Evolutionary conservation across 1,140 invertebrate genomes (phyloP).

Genomic region (Aphelenchoides fujianensis): DNA sequence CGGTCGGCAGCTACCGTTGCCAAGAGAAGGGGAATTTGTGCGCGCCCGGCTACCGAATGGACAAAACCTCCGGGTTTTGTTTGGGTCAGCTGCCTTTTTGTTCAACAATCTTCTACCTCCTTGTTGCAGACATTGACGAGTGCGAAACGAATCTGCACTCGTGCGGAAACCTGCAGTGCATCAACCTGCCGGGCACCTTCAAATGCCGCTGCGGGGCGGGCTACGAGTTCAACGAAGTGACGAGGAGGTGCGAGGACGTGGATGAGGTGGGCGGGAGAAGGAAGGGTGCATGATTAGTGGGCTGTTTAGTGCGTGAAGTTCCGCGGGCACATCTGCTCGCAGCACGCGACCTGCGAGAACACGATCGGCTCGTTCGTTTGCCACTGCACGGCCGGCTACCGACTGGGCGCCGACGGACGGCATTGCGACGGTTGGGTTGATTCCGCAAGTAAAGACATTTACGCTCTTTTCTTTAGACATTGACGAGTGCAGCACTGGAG

Average conservation of each 20-base stretch:
- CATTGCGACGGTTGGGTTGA: constrained; percentile 58
- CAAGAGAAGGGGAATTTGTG: constrained; percentile 60
- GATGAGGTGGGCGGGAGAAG: constrained; percentile 49
- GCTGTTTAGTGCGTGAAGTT: constrained; percentile 55
- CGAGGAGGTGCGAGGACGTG: constrained; percentile 54
- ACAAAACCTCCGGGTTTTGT: constrained; percentile 57
- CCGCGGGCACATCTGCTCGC: constrained; percentile 55
- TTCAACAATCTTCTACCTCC: constrained; percentile 17
- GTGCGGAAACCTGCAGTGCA: constrained; percentile 66
- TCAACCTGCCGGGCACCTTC: constrained; percentile 63
- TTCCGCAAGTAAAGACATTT: constrained; percentile 32
- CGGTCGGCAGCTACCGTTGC: constrained; percentile 70
- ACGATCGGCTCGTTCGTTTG: constrained; percentile 61
- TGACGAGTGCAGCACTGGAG: constrained; percentile 35
- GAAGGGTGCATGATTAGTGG: no score
- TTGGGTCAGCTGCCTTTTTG: constrained; percentile 35
- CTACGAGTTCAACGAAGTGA: constrained; percentile 63
- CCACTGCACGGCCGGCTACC: constrained; percentile 65
- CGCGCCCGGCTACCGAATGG: constrained; percentile 52
- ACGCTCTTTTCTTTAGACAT: constrained; percentile 40
- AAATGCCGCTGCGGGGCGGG: constrained; percentile 66
- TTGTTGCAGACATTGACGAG: constrained; percentile 64
- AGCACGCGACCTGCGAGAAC: constrained; percentile 60
- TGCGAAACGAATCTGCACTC: constrained; percentile 63
- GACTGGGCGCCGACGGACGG: constrained; percentile 51